A percentile compares a stretch with the other conserved stretches of the same genome.
Conservation (phyloP, 1,140 invertebrate species). For the Anadara kagoshimensis region DNA sequence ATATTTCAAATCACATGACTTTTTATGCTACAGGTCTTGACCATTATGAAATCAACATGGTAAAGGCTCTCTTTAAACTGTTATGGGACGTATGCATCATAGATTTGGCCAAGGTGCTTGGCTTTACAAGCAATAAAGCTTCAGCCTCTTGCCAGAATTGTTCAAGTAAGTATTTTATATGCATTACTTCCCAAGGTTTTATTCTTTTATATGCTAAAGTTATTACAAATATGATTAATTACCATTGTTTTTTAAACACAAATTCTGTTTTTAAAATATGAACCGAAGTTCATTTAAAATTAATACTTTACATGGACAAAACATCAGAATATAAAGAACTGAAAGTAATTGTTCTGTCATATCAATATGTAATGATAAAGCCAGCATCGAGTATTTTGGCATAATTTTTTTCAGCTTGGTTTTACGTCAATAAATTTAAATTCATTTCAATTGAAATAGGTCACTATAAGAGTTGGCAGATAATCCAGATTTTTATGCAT, state of each 20-base stretch:
- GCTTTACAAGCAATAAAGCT: background rate
- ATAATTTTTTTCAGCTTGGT: too few relatives aligned
- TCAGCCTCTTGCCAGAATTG: background rate
- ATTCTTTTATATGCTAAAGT: too few relatives aligned
- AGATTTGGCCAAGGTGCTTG: slow-evolving; percentile 10
- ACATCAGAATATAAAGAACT: too few relatives aligned
- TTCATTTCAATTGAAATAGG: background rate
- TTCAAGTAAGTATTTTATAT: background rate
- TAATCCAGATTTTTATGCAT: slow-evolving; percentile 13
- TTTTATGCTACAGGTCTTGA: background rate
- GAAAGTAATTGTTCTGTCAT: too few relatives aligned
- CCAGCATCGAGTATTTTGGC: too few relatives aligned
- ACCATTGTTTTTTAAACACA: too few relatives aligned
- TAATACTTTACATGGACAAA: too few relatives aligned
- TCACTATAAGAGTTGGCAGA: slow-evolving; percentile 27
- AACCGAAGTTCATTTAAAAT: too few relatives aligned
- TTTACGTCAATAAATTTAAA: background rate
- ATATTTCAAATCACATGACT: background rate
- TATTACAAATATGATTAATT: too few relatives aligned
- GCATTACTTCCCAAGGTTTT: too few relatives aligned
- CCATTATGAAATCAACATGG: slow-evolving; percentile 9
- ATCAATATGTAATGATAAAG: too few relatives aligned
- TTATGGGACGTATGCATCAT: background rate
- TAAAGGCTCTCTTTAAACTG: background rate
- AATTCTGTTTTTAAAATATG: too few relatives aligned